A percentile compares a stretch with the other conserved stretches of the same genome.
Evolutionary conservation across 2,113 vertebrate species (phyloP).

Genomic region (Nettapus auritus): DNA sequence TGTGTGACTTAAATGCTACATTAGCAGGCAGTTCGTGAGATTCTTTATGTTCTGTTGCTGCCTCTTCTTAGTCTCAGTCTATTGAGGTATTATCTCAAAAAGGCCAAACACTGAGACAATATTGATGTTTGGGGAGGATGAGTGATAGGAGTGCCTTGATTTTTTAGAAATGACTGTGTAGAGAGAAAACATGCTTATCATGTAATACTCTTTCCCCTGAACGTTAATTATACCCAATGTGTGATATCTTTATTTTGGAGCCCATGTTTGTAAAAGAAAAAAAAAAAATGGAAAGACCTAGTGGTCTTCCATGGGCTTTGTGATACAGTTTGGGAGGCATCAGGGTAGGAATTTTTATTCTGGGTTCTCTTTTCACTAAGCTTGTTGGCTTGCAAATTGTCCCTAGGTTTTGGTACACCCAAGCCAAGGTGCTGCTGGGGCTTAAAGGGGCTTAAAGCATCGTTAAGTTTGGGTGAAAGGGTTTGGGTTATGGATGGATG

Average conservation of each 20-base stretch:
- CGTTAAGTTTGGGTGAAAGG: neutral
- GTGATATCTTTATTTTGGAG: neutral
- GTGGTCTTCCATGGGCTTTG: neutral
- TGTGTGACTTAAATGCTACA: neutral
- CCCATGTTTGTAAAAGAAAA: neutral
- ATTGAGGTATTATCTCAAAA: neutral
- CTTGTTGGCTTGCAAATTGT: neutral
- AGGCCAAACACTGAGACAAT: neutral
- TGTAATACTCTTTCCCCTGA: too few species aligned
- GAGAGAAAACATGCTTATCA: neutral
- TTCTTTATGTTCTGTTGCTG: neutral
- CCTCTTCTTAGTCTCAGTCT: neutral
- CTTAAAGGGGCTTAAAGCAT: neutral
- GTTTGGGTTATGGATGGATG: neutral
- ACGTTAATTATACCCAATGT: fast-evolving
- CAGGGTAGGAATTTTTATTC: neutral
- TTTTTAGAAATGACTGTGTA: neutral
- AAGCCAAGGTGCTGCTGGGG: neutral
- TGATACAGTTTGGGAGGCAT: neutral
- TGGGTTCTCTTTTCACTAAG: neutral
- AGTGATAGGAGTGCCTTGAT: neutral
- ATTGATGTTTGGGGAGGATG: neutral
- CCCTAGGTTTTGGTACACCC: neutral
- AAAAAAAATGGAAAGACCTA: too few species aligned
- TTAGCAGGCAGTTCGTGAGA: neutral